Base-by-base conservation (phyloP, 2,113 vertebrate genomes). In the Rhynchomys soricoides region DNA sequence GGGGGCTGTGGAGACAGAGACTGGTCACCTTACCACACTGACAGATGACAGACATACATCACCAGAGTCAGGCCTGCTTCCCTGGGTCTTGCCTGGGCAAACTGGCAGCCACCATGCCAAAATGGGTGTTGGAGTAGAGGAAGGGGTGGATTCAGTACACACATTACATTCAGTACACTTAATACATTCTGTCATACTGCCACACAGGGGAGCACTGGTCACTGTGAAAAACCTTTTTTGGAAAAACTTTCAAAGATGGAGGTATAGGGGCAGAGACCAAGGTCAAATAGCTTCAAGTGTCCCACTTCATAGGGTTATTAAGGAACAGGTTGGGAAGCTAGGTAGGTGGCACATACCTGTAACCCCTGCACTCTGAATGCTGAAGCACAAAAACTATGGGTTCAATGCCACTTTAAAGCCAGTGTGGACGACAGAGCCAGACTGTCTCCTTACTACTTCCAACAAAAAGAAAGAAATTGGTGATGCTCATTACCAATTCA, bases 1-100 rank as follows among this genome's bases (percentile, higher is more conserved):
- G 62, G 11, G 0, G 29, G 55, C 6, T 0, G 1, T 17, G 86
- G 85, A 19, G 7, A 40, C 15, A 29, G n/a, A 11, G 43, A 59
- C 26, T 0, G 52, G 3, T 75, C 62, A 10, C 34, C 45, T 16
- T 6, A 29, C 5, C 1, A 6, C 48, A 40, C 3, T 0, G 0
- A 29, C 2, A 16, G 83, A 3, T 34, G 66, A 26, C 9, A 15
- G 66, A 68, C 62, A 17, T 1, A 34, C 0, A 10, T 11, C 0
- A 5, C 0, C 43, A 52, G 50, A 24, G 57, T 62, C 5, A 43
- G 55, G 45, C 29, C 55, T 77, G 73, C 31, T 64, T 40, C 5
- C 26, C 12, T 71, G 7, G 50, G 4, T 71, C 45, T 37, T 55
- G 21, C 11, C 57, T 21, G 22, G 57, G 74, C 22, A 37, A 64